These are phyloP conservation scores for Drosophila mauritiana DNA, from an alignment of 1,140 invertebrate genomes.

Conservation along the genomic window DNA sequence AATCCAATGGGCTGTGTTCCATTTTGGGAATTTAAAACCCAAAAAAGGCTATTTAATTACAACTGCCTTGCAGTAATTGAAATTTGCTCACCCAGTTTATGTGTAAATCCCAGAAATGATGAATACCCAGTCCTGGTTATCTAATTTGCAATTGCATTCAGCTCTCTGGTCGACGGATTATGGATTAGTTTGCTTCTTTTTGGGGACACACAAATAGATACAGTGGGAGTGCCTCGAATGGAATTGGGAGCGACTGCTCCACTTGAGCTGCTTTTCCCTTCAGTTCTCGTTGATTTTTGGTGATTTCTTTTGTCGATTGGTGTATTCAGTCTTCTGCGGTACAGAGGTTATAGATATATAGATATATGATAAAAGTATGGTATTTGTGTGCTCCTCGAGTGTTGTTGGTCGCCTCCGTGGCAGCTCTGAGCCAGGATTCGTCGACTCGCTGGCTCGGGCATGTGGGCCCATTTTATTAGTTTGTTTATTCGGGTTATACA, in stretches of 20 bases:
- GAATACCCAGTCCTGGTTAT: slow-evolving; percentile 27
- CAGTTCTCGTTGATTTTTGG: slow-evolving; percentile 45
- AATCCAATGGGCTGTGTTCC: neutral
- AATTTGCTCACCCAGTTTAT: slow-evolving; percentile 19
- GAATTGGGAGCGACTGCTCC: slow-evolving; percentile 39
- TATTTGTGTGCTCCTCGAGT: slow-evolving; percentile 43
- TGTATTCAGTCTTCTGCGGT: slow-evolving; percentile 62
- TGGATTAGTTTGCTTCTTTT: slow-evolving; percentile 42
- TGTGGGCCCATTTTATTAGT: slow-evolving; percentile 84
- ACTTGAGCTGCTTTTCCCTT: slow-evolving; percentile 41
- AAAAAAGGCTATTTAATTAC: neutral
- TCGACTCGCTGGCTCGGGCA: slow-evolving; percentile 36
- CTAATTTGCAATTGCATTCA: slow-evolving; percentile 48
- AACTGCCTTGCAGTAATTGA: neutral
- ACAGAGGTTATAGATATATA: slow-evolving; percentile 19
- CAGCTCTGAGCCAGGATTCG: slow-evolving; percentile 42
- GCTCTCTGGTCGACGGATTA: slow-evolving; percentile 38
- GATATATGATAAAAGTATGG: slow-evolving; percentile 17
- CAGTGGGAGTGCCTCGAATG: slow-evolving; percentile 24
- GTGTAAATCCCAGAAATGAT: neutral
- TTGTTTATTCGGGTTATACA: slow-evolving; percentile 85
- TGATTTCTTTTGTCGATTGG: slow-evolving; percentile 27
- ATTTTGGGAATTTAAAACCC: neutral
- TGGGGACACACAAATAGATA: slow-evolving; percentile 46
- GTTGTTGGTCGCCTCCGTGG: slow-evolving; percentile 57